A percentile compares a stretch with the other conserved stretches of the same genome.
Conservation (phyloP, 2,797 vertebrate genomes). For the Brachymystax lenok region DNA sequence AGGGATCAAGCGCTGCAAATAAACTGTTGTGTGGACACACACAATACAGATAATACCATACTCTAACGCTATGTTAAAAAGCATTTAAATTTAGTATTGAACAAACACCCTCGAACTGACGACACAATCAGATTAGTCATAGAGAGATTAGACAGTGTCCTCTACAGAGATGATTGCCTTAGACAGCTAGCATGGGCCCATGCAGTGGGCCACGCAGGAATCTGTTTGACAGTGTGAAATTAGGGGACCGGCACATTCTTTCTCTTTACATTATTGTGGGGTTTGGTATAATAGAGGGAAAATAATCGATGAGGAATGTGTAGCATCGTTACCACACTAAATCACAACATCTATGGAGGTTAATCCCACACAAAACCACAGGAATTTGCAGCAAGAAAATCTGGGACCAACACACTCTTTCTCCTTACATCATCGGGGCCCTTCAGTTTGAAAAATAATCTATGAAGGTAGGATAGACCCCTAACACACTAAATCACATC, state of each 20-base stretch:
- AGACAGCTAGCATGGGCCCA: conserved; percentile 23
- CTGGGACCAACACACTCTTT: background rate
- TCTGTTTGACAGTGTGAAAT: conserved; percentile 51
- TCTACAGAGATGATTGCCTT: conserved; percentile 37
- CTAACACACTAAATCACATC: background rate
- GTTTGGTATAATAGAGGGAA: background rate
- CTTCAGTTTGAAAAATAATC: background rate
- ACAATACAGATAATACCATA: conserved; percentile 36
- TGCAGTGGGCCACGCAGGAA: conserved; percentile 32
- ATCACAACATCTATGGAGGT: background rate
- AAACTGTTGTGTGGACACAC: no score
- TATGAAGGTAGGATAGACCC: background rate
- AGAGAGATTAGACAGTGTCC: conserved; percentile 60
- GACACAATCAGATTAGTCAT: conserved; percentile 70
- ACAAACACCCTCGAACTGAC: conserved; percentile 41
- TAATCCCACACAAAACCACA: background rate
- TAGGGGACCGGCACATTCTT: background rate
- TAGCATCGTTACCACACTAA: background rate
- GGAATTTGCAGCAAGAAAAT: background rate
- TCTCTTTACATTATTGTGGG: background rate
- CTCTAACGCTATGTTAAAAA: conserved; percentile 44
- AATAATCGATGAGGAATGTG: background rate
- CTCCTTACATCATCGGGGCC: background rate
- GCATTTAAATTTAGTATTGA: conserved; percentile 52
- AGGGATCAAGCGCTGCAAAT: conserved; percentile 19